phyloP scores from a whole-genome alignment of 2,888 invertebrate species.

The Mycalesis mineus region DNA sequence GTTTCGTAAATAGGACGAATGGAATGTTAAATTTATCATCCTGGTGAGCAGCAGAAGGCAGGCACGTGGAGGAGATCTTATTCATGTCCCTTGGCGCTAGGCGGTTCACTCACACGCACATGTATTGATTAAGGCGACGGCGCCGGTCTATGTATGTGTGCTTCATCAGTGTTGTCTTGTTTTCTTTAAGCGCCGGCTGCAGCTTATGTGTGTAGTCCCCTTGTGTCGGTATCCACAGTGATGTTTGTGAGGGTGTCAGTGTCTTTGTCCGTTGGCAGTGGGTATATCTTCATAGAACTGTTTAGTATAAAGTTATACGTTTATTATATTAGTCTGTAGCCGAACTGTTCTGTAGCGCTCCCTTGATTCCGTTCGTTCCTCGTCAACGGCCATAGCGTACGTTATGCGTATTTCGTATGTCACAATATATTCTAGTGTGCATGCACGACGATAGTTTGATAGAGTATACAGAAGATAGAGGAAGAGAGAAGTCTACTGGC shows the following conservation, averaged over 20 bases:
- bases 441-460: conserved; percentile 75
- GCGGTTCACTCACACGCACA: conserved; percentile 82
- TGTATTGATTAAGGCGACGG: conserved; percentile 81
- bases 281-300: conserved; percentile 51
- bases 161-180: conserved; percentile 59
- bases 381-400: conserved; percentile 66
- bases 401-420: conserved; percentile 72
- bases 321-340: conserved; percentile 54
- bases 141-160: conserved; percentile 71
- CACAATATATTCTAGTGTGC: conserved; percentile 76
- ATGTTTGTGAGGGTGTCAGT: conserved; percentile 68
- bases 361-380: conserved; percentile 55
- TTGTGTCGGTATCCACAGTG: conserved; percentile 70
- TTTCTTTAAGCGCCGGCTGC: conserved; percentile 36
- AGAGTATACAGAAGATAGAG: conserved; percentile 74
- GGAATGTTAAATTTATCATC: conserved; percentile 1
- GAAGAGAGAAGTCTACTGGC: conserved; percentile 73
- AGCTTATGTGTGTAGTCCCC: conserved; percentile 56
- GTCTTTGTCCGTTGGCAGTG: conserved; percentile 59
- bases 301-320: conserved; percentile 49
- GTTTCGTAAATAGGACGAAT: not conserved
- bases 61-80: conserved; percentile 36
- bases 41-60: conserved; percentile 49
- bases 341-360: conserved; percentile 63
- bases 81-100: conserved; percentile 49